Percentiles rank a stretch among this genome's conserved stretches.
These are phyloP conservation scores for Poecile atricapillus DNA, from an alignment of 2,113 vertebrate species.

Conservation along the genomic window DNA sequence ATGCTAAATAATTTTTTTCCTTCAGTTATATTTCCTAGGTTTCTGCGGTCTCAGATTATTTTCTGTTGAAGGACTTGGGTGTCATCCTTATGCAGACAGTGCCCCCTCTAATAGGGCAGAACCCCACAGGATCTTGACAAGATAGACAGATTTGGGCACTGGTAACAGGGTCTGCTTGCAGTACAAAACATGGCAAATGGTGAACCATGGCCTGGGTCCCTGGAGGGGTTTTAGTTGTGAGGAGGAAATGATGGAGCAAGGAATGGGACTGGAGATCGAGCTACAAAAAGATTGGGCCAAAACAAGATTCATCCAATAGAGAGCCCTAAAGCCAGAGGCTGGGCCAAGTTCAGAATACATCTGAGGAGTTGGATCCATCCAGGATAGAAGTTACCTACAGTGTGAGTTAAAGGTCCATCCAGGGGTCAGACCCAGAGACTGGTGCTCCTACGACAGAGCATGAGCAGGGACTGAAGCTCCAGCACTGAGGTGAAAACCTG, in stretches of 20 bases:
- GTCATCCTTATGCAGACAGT: neutral
- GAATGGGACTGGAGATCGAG: neutral
- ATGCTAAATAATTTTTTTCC: neutral
- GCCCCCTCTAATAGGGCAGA: neutral
- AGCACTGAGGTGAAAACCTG: neutral
- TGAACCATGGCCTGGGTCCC: neutral
- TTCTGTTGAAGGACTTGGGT: neutral
- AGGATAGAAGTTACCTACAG: neutral
- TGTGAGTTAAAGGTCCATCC: neutral
- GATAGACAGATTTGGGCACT: neutral
- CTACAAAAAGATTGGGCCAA: neutral
- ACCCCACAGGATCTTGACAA: neutral
- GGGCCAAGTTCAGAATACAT: neutral
- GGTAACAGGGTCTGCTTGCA: neutral
- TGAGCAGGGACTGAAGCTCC: neutral
- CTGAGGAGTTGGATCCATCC: neutral
- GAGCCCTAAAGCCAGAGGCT: neutral
- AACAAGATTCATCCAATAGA: neutral
- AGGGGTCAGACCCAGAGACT: neutral
- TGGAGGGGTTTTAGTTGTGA: neutral
- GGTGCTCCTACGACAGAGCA: fast-evolving
- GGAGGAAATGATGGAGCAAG: neutral
- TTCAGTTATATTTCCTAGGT: neutral
- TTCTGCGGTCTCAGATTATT: neutral
- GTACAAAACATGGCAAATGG: neutral